Conservation (phyloP, 1,140 invertebrate species). For the Luehdorfia chinensis region DNA sequence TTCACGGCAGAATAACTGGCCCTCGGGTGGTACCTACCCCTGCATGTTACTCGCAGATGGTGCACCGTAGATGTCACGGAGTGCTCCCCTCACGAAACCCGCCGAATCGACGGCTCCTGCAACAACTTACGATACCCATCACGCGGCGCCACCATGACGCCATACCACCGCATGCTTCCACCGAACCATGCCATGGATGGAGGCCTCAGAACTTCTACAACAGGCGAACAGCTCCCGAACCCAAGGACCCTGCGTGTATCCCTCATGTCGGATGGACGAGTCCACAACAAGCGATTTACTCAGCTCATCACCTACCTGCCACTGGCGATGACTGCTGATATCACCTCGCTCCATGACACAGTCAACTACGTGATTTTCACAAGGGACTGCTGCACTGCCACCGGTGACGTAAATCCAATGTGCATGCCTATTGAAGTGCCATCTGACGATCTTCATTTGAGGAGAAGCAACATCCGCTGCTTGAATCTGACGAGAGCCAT, state of each 20-base stretch:
- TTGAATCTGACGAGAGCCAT: conserved; percentile 32
- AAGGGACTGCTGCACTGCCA: conserved; percentile 21
- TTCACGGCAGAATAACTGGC: no score
- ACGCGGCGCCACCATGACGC: conserved; percentile 25
- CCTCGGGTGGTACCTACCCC: no score
- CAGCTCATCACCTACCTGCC: conserved; percentile 1
- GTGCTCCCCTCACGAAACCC: conserved; percentile 27
- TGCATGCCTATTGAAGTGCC: conserved; percentile 27
- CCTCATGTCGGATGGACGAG: neutral
- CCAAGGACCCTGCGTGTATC: neutral
- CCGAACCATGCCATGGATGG: neutral
- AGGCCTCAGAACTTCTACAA: neutral
- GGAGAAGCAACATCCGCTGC: conserved; percentile 26
- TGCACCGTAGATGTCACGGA: conserved; percentile 25
- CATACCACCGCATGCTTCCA: conserved; percentile 12
- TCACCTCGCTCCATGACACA: conserved; percentile 4
- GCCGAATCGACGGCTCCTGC: conserved; percentile 34
- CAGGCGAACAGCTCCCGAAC: neutral
- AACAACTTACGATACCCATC: conserved; percentile 29
- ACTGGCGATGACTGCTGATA: conserved; percentile 3
- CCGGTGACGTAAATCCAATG: conserved; percentile 2
- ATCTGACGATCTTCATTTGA: conserved; percentile 24
- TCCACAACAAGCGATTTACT: conserved; percentile 4
- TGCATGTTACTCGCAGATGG: conserved; percentile 21
- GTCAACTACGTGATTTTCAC: conserved; percentile 32